Percentiles rank a stretch among this genome's conserved stretches.
Evolutionary conservation across 2,888 invertebrate species (phyloP).

Genomic region (Melinaea menophilus): DNA sequence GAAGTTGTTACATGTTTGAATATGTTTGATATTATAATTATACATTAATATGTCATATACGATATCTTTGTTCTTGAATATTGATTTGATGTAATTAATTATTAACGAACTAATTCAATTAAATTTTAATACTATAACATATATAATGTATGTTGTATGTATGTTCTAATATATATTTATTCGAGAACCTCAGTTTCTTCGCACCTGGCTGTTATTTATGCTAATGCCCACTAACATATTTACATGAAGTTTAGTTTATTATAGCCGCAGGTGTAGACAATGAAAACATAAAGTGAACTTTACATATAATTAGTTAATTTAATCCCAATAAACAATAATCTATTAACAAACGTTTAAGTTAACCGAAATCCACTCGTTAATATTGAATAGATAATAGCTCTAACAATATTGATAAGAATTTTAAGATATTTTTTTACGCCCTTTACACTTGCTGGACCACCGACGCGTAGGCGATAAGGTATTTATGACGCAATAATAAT

Average conservation of each 20-base stretch:
- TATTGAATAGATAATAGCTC: constrained; percentile 21
- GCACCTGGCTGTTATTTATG: not conserved
- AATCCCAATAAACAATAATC: constrained; percentile 10
- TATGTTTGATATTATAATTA: too few relatives aligned
- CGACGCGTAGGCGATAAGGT: constrained; percentile 32
- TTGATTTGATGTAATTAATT: too few relatives aligned
- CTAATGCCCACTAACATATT: constrained; percentile 1
- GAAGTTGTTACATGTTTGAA: too few relatives aligned
- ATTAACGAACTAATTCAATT: too few relatives aligned
- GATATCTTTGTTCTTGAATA: too few relatives aligned
- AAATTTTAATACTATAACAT: not conserved
- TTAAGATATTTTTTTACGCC: constrained; percentile 20
- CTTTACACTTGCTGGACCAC: constrained; percentile 24
- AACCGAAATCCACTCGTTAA: constrained; percentile 12
- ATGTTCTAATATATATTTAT: not conserved
- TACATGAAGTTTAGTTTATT: not conserved
- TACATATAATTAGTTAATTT: not conserved
- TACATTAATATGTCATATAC: too few relatives aligned
- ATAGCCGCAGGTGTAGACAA: constrained; percentile 5
- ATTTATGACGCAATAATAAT: constrained; percentile 26
- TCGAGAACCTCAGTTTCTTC: not conserved
- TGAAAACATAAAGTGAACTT: not conserved
- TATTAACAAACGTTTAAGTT: constrained; percentile 12
- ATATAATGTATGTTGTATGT: not conserved
- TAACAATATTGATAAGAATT: constrained; percentile 9